phyloP scores from a whole-genome alignment of 2,113 vertebrate species.

The Alces alces region DNA sequence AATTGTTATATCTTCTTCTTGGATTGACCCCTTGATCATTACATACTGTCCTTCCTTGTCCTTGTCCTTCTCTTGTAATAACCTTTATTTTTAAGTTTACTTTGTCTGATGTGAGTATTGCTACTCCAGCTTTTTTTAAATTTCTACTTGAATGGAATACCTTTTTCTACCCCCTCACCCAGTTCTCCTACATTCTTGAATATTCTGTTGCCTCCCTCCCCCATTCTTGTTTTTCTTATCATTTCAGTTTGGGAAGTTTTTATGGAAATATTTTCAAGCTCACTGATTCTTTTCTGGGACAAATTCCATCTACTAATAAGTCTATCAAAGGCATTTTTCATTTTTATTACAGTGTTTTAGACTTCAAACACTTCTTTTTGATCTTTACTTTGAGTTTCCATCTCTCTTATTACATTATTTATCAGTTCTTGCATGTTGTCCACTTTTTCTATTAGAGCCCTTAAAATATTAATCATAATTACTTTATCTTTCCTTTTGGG shows the following conservation, averaged over 20 bases:
- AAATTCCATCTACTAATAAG: background rate
- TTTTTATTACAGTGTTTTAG: background rate
- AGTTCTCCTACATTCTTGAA: background rate
- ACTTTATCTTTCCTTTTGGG: background rate
- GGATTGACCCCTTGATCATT: background rate
- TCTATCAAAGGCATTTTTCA: background rate
- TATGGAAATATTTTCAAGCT: background rate
- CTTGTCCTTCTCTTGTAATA: background rate
- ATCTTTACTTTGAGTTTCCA: background rate
- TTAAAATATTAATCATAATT: background rate
- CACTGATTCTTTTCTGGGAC: background rate
- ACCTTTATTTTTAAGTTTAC: background rate
- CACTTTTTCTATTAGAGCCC: background rate
- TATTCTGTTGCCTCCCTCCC: background rate
- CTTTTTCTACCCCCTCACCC: background rate
- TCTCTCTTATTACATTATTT: background rate
- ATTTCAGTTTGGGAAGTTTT: background rate
- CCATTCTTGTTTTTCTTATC: background rate
- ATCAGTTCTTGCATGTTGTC: background rate
- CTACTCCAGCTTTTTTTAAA: background rate
- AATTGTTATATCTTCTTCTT: background rate
- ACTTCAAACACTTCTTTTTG: background rate
- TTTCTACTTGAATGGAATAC: background rate
- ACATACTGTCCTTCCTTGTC: background rate
- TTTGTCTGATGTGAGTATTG: background rate